phyloP scores from a whole-genome alignment of 2,888 invertebrate species.

The Cantharis nigra region DNA sequence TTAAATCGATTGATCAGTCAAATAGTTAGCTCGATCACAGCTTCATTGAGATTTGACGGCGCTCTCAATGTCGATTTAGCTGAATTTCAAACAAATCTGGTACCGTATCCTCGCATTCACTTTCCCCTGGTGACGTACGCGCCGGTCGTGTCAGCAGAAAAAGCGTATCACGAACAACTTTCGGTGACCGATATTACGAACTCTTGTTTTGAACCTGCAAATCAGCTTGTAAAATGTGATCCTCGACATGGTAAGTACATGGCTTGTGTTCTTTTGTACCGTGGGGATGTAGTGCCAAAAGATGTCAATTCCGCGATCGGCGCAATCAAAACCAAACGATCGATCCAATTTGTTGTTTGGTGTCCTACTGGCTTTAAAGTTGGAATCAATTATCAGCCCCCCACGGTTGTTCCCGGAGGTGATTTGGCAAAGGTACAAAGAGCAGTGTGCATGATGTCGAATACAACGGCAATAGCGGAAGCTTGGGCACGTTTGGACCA shows the following conservation, averaged over 20 bases:
- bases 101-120: constrained; percentile 66
- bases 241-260: constrained; percentile 59
- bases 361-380: constrained; percentile 52
- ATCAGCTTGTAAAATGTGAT: constrained; percentile 64
- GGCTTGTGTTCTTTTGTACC: constrained; percentile 63
- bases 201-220: constrained; percentile 66
- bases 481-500: constrained; percentile 70
- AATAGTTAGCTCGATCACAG: constrained; percentile 64
- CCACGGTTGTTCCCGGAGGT: constrained; percentile 57
- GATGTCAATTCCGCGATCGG: constrained; percentile 63
- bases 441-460: constrained; percentile 91
- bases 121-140: constrained; percentile 64
- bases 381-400: constrained; percentile 59
- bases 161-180: constrained; percentile 63
- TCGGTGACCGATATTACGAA: constrained; percentile 66
- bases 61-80: constrained; percentile 65
- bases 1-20: constrained; percentile 65
- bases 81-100: constrained; percentile 64
- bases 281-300: constrained; percentile 53
- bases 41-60: constrained; percentile 64
- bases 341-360: constrained; percentile 44
- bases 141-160: constrained; percentile 63
- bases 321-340: constrained; percentile 63
- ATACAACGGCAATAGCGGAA: constrained; percentile 70
- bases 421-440: constrained; percentile 87